Evolutionary conservation across 2,888 invertebrate genomes (phyloP).

Genomic region (Drosophila pseudotakahashii): DNA sequence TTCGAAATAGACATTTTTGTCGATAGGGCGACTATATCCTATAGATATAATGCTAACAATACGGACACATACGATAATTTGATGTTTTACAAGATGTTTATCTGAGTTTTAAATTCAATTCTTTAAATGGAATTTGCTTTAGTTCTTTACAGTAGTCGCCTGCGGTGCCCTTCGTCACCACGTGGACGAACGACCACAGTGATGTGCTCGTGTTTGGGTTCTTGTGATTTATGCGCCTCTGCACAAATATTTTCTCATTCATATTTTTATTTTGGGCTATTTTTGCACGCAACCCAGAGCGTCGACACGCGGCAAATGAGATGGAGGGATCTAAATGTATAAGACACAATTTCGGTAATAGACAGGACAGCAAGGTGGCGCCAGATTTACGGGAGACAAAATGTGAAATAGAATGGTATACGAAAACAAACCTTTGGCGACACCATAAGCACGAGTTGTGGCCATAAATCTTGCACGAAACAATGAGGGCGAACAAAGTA

Average conservation of each 20-base stretch:
- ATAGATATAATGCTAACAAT: too few relatives aligned
- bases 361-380: slow-evolving; percentile 67
- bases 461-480: slow-evolving; percentile 40
- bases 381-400: slow-evolving; percentile 57
- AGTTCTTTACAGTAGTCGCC: too few relatives aligned
- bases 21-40: too few relatives aligned
- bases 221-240: slow-evolving; percentile 64
- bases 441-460: slow-evolving; percentile 32
- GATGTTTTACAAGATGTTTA: too few relatives aligned
- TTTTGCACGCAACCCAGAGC: slow-evolving; percentile 62
- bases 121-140: too few relatives aligned
- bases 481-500: slow-evolving; percentile 17
- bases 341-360: slow-evolving; percentile 62
- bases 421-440: slow-evolving; percentile 37
- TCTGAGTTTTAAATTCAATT: too few relatives aligned
- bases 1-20: too few relatives aligned
- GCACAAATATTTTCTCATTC: slow-evolving; percentile 48
- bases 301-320: slow-evolving; percentile 16
- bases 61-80: too few relatives aligned
- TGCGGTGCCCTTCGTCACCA: too few relatives aligned
- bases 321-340: background rate
- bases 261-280: slow-evolving; percentile 52
- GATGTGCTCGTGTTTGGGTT: slow-evolving; percentile 24
- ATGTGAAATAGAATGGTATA: slow-evolving; percentile 34
- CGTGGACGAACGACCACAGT: too few relatives aligned